These are phyloP conservation scores for Elegia similella DNA, from an alignment of 2,888 invertebrate genomes.

Conservation along the genomic window DNA sequence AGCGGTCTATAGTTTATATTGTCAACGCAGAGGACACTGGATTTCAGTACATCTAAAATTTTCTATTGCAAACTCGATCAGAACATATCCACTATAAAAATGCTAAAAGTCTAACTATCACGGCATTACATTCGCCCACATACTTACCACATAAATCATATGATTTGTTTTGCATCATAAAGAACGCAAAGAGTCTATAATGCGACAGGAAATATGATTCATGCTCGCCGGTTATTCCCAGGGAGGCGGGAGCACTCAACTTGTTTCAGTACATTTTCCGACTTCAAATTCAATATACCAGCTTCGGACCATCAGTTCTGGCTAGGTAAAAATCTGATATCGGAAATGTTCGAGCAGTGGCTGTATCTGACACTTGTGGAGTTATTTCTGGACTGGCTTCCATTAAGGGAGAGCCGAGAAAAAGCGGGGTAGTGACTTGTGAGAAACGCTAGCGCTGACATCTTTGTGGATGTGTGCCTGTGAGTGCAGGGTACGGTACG, in stretches of 20 bases:
- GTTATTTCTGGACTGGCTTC: conserved; percentile 8
- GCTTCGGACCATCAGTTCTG: conserved; percentile 14
- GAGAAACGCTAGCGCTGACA: not conserved
- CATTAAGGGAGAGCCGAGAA: conserved; percentile 3
- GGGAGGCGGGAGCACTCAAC: conserved; percentile 12
- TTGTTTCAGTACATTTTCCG: conserved; percentile 19
- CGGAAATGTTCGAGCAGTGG: conserved; percentile 12
- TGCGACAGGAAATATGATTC: conserved; percentile 26
- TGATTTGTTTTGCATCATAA: conserved; percentile 23
- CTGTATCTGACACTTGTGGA: conserved; percentile 11
- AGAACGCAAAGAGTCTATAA: conserved; percentile 22
- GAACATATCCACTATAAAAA: not conserved
- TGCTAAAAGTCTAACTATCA: not conserved
- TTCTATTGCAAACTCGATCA: not conserved
- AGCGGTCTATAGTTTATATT: no score
- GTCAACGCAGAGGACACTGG: no score
- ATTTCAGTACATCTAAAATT: no score
- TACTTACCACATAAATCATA: conserved; percentile 12
- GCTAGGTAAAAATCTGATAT: conserved; percentile 13
- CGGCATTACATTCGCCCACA: not conserved
- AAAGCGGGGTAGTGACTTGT: conserved; percentile 4
- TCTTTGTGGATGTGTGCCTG: not conserved
- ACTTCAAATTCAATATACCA: conserved; percentile 15
- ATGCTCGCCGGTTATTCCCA: conserved; percentile 22
- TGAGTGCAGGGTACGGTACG: not conserved